Percentiles rank a stretch among this genome's conserved stretches.
Evolutionary conservation across 2,113 vertebrate species (phyloP).

Genomic region (Sander lucioperca): DNA sequence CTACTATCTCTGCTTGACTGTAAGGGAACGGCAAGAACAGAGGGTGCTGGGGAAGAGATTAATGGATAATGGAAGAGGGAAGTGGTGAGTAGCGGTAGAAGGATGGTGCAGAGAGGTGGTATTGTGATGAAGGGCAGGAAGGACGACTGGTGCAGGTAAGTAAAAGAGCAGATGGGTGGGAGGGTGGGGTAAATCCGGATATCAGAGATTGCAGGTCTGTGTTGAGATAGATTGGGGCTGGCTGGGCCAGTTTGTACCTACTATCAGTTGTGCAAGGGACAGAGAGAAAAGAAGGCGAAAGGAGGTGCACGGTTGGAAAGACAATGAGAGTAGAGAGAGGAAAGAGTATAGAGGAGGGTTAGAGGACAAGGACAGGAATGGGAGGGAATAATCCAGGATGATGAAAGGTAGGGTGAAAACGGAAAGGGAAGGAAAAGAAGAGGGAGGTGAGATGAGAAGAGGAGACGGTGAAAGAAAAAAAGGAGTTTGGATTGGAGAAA

Average conservation of each 20-base stretch:
- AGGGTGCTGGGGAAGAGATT: constrained; percentile 35
- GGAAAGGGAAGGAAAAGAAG: background rate
- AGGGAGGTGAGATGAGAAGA: background rate
- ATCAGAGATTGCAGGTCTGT: constrained; percentile 58
- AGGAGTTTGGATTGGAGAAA: background rate
- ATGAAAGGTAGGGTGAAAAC: constrained; percentile 14
- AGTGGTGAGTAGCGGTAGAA: constrained; percentile 20
- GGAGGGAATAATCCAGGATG: constrained; percentile 40
- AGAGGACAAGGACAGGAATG: constrained; percentile 45
- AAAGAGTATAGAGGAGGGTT: constrained; percentile 47
- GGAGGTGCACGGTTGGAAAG: constrained; percentile 40
- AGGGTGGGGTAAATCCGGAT: constrained; percentile 20
- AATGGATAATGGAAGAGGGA: constrained; percentile 48
- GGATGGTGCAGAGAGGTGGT: constrained; percentile 2
- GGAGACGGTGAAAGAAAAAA: background rate
- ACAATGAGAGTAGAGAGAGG: constrained; percentile 48
- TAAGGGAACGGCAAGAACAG: constrained; percentile 27
- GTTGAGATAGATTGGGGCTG: constrained; percentile 58
- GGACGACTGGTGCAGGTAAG: constrained; percentile 39
- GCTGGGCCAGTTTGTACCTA: constrained; percentile 37
- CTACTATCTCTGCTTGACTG: constrained; percentile 39
- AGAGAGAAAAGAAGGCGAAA: constrained; percentile 2
- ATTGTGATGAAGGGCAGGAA: constrained; percentile 12
- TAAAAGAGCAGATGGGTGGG: background rate
- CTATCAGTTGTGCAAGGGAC: constrained; percentile 42